Conservation (phyloP, 2,113 vertebrate species). For the Eubucco bourcierii region DNA sequence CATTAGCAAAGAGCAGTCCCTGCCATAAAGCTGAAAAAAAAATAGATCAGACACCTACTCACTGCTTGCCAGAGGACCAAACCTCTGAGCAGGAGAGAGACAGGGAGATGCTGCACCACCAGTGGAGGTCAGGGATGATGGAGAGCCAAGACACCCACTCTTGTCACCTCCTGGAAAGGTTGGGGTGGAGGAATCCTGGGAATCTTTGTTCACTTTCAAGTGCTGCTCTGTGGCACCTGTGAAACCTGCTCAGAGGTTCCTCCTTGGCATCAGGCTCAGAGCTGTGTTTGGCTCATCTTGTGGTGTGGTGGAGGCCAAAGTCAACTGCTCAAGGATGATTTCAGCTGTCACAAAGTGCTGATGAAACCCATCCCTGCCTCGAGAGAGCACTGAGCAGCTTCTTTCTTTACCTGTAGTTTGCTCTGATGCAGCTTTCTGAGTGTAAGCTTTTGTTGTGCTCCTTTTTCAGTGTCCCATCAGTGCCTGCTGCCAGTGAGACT, state of each 20-base stretch:
- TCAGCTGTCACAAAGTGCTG: background rate
- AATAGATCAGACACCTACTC: constrained; percentile 57
- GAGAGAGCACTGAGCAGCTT: background rate
- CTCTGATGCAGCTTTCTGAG: background rate
- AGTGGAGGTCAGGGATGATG: background rate
- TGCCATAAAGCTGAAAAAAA: constrained; percentile 48
- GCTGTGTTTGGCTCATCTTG: background rate
- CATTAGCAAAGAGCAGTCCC: constrained; percentile 58
- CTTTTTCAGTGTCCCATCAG: background rate
- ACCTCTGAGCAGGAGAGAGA: constrained; percentile 55
- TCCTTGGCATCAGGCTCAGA: background rate
- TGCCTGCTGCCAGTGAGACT: background rate
- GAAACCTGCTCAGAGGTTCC: background rate
- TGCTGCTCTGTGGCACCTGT: background rate
- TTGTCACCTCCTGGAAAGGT: background rate
- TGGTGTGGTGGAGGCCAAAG: background rate
- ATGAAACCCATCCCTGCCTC: background rate
- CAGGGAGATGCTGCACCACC: constrained; percentile 15
- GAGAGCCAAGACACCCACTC: constrained; percentile 7
- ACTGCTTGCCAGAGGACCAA: constrained; percentile 53
- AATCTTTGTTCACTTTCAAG: background rate
- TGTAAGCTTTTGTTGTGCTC: background rate
- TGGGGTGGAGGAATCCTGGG: background rate
- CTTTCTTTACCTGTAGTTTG: background rate
- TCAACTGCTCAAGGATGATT: background rate